phyloP scores from a whole-genome alignment of 35 echinoderm and acorn worm species.

The Heliocidaris erythrogramma region DNA sequence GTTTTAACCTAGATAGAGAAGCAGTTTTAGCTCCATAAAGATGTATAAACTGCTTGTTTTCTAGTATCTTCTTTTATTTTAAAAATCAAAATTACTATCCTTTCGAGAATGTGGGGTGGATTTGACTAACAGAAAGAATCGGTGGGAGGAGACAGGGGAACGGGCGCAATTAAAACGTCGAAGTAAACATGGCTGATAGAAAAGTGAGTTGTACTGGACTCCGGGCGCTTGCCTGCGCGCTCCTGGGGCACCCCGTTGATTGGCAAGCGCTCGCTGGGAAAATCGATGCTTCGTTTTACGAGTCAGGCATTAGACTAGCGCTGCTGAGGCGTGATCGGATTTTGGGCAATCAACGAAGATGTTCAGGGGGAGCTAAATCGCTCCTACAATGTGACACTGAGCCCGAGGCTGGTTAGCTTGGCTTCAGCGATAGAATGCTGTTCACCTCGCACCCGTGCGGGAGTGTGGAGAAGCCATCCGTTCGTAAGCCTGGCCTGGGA shows the following conservation, averaged over 20 bases:
- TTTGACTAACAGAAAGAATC: background rate
- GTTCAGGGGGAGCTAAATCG: background rate
- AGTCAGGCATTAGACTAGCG: slow-evolving; percentile 8
- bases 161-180: background rate
- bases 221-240: background rate
- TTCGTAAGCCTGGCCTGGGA: background rate
- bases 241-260: background rate
- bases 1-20: too few species aligned
- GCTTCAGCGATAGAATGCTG: background rate
- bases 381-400: slow-evolving; percentile 2
- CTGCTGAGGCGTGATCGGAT: background rate
- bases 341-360: background rate
- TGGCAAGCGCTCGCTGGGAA: background rate
- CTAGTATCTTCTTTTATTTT: too few species aligned
- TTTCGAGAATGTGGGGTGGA: background rate
- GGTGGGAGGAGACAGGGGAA: background rate
- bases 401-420: background rate
- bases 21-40: too few species aligned
- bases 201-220: background rate
- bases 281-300: background rate
- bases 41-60: too few species aligned
- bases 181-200: background rate
- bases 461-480: background rate
- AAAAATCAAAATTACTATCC: background rate
- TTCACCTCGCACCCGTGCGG: background rate